Percentiles rank a stretch among this genome's conserved stretches.
Evolutionary conservation across 2,113 vertebrate species (phyloP).

Genomic region (Speoplatyrhinus poulsoni): DNA sequence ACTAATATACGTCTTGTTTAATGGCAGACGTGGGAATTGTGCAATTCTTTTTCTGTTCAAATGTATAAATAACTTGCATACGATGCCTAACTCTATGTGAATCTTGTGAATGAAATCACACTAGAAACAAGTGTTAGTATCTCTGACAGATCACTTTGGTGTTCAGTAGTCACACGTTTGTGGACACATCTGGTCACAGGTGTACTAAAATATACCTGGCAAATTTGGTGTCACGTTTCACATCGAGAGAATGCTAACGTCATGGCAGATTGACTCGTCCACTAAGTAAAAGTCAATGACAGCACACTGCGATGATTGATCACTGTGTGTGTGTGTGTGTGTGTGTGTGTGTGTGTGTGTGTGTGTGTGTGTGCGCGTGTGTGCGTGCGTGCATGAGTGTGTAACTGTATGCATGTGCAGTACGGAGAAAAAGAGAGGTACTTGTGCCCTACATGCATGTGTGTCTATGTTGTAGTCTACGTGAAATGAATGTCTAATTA

Average conservation of each 20-base stretch:
- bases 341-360: background rate
- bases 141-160: background rate
- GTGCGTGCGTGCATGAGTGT: background rate
- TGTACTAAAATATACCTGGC: background rate
- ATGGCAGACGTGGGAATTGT: no score
- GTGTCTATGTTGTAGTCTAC: background rate
- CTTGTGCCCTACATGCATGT: background rate
- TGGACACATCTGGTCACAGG: conserved; percentile 10
- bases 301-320: background rate
- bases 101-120: no score
- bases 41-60: no score
- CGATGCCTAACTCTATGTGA: no score
- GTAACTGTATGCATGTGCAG: no score
- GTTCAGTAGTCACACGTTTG: background rate
- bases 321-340: background rate
- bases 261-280: conserved; percentile 12
- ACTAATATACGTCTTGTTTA: no score
- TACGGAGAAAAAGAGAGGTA: no score
- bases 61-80: no score
- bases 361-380: background rate
- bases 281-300: background rate
- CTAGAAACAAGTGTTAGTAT: no score
- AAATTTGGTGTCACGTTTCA: background rate
- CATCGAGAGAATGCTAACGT: conserved; percentile 7
- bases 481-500: conserved; percentile 27